Evolutionary conservation across 2,888 invertebrate genomes (phyloP), one percentile per base, ranked within the genome.

Genomic region (Empis livida): DNA sequence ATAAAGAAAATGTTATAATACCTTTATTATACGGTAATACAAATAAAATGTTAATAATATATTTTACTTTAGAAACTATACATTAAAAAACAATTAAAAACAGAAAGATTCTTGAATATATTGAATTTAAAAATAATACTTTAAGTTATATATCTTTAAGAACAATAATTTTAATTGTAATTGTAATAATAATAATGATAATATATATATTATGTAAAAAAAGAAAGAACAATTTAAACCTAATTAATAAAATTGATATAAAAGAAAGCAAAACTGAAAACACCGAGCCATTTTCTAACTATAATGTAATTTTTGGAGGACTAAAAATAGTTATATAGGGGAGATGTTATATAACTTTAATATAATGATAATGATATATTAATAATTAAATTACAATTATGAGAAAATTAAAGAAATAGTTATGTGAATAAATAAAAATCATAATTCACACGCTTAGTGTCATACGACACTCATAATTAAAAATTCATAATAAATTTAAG

Each of bases 231-330:
- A 47, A 42, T 37, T 35, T 15, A 30, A 42, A 43, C 30, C 15
- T 27, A 31, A 43, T 39, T 20, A 31, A 5, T 27, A 27, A 43
- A 43, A 47, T 38, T 43, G 23, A 31, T n/a, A 43, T 20, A 47
- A 31, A 39, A n/a, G n/a, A 31, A 31, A 45, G 15, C 15, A 38
- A 20, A 43, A 30, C 11, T 38, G 32, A 39, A 46, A 46, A 10
- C 23, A 43, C 14, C 31, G 31, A 46, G 15, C 31, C 40, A 15
- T 40, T 14, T 45, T 39, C n/a, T 30, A n/a, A 40, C 16, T 44
- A 38, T 15, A 8, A 15, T n/a, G n/a, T 38, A 30, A 23, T 45
- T 45, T 45, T 45, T 45, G 45, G 45, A 15, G 45, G 35, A 45
- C 45, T 23, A 44, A 30, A 38, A 44, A 39, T 27, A 27, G 11